Base-by-base conservation (phyloP, 2,888 invertebrate species). In the Phragmatobia fuliginosa region DNA sequence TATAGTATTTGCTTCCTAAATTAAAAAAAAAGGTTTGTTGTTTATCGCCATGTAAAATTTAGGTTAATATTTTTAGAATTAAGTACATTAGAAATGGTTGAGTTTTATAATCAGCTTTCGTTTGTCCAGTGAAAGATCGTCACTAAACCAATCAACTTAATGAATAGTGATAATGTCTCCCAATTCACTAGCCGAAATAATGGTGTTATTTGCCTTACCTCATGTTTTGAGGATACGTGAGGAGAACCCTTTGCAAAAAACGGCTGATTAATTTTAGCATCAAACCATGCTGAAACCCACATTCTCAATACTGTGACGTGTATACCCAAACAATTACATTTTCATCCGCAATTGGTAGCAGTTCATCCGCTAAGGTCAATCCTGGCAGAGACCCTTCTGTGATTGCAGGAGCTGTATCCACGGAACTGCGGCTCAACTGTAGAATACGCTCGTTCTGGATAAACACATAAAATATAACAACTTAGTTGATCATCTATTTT, bases 321-420 rank as follows among this genome's bases (percentile, higher is more conserved):
- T 86, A 89, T 95, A 95, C 95, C 95, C 95, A 95, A 85, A 93
- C 85, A 87, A 95, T 94, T 91, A 93, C 94, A 92, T 93, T 92
- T 86, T 93, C 91, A 82, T 91, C 92, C 83, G 84, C 87, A 74
- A 87, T 88, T 56, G 88, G 85, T 25, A 94, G 82, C 69, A 91
- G 83, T 62, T 88, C 88, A 74, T 94, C 95, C 41, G 94, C 91
- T 38, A 94, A 82, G 28, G 91, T 89, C 38, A 94, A 83, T 77
- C 90, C 89, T 64, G 91, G 88, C n/a, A 87, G 61, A 7, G 87
- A 79, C 63, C 78, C 71, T 64, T 80, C 72, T 28, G 81, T 81
- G 58, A 81, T 81, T 56, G 72, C 72, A 1, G 75, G 80, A 49
- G 77, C 75, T 59, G 71, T 83, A 77, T 84, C 87, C 75, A 85